A percentile compares a stretch with the other conserved stretches of the same genome.
Conservation (phyloP, 1,140 invertebrate species). For the Eciton burchellii region DNA sequence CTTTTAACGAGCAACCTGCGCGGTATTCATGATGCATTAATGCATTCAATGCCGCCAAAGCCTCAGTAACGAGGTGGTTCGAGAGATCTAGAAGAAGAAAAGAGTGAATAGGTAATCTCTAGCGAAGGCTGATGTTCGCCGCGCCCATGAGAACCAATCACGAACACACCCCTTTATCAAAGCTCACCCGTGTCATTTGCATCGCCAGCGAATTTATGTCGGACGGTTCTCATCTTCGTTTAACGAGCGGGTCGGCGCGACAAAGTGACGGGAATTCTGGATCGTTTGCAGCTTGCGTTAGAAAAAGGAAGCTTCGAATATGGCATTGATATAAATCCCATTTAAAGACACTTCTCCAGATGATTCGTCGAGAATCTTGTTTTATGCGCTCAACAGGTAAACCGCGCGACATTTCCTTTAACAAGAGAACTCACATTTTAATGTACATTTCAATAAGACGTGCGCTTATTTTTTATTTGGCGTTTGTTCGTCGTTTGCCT, state of each 20-base stretch:
- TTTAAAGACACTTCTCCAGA: background rate
- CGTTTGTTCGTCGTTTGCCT: background rate
- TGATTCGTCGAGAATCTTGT: background rate
- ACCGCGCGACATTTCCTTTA: background rate
- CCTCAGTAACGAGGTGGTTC: constrained; percentile 11
- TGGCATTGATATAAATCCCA: background rate
- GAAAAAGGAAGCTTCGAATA: background rate
- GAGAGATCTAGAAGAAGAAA: background rate
- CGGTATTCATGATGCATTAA: constrained; percentile 6
- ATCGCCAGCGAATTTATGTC: constrained; percentile 32
- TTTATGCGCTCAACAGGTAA: too few relatives aligned
- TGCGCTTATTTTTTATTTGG: background rate
- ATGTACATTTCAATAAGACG: background rate
- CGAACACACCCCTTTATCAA: constrained; percentile 59
- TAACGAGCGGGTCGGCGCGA: background rate
- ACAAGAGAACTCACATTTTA: background rate
- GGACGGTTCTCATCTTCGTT: constrained; percentile 16
- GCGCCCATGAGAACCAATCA: constrained; percentile 45
- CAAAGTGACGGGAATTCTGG: constrained; percentile 13
- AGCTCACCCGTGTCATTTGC: constrained; percentile 39
- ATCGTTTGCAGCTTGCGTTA: background rate
- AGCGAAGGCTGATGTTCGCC: constrained; percentile 7
- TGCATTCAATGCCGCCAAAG: background rate
- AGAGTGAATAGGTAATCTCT: constrained; percentile 20
- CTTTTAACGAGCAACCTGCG: background rate